Conservation (phyloP, 2,888 invertebrate genomes). For the Zaprionus lineosus region DNA sequence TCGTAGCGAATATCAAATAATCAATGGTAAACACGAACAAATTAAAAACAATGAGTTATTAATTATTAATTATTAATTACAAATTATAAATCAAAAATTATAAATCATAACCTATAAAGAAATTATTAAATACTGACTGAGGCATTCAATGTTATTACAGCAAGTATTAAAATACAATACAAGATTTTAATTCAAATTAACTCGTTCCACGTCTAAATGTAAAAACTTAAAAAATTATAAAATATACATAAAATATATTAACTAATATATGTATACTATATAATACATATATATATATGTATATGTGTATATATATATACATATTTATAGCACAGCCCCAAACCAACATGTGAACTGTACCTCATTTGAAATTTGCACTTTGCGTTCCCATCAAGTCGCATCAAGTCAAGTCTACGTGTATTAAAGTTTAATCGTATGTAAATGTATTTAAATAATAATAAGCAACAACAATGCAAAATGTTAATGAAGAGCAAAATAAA, state of each 20-base stretch:
- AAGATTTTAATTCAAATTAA: conserved; percentile 51
- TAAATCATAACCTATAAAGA: conserved; percentile 13
- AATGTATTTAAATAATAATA: conserved; percentile 12
- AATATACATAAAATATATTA: conserved; percentile 22
- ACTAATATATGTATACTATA: conserved; percentile 13
- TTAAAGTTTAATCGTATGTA: conserved; percentile 9
- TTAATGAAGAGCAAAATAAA: conserved; percentile 43
- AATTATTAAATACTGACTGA: conserved; percentile 73
- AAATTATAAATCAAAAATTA: conserved; percentile 9
- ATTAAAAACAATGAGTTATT: too few species aligned
- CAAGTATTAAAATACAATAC: conserved; percentile 52
- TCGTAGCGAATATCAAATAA: conserved; percentile 47
- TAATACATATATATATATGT: conserved; percentile 22
- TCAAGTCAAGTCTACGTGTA: conserved; percentile 49
- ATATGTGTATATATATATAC: conserved; percentile 21
- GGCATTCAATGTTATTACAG: conserved; percentile 75
- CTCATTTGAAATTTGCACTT: conserved; percentile 18
- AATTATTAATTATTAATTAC: too few species aligned
- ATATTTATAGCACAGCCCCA: conserved; percentile 31
- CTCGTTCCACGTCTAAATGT: conserved; percentile 46
- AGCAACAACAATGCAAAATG: conserved; percentile 24
- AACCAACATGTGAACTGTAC: conserved; percentile 45
- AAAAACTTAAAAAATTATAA: conserved; percentile 11
- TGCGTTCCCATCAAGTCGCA: conserved; percentile 14
- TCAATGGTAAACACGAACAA: too few species aligned